Conservation (phyloP, 2,797 vertebrate species). For the Tapirus indicus region DNA sequence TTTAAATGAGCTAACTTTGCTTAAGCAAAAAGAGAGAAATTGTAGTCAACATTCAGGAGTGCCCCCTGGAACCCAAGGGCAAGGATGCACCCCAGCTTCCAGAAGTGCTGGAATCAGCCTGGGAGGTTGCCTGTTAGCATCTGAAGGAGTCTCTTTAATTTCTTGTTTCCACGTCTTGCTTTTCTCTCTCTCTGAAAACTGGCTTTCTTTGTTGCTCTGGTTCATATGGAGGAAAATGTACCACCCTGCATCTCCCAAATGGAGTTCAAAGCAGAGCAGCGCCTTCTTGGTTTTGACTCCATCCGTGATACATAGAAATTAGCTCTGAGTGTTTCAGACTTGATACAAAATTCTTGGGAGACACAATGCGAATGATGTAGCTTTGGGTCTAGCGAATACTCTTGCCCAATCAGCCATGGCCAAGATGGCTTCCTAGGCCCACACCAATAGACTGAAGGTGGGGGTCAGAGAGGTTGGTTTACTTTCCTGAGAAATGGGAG, state of each 20-base stretch:
- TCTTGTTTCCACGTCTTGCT: background rate
- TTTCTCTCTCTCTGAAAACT: background rate
- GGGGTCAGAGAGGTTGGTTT: background rate
- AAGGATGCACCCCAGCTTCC: background rate
- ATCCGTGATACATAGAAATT: background rate
- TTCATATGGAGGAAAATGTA: background rate
- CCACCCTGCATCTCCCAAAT: background rate
- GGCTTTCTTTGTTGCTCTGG: background rate
- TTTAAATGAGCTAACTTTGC: background rate
- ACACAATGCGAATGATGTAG: background rate
- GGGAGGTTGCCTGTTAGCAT: background rate
- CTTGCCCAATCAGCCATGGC: too few relatives aligned
- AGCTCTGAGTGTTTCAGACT: background rate
- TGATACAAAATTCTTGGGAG: background rate
- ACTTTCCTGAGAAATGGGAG: background rate
- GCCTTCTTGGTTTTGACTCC: background rate
- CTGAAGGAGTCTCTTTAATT: background rate
- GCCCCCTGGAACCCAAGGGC: background rate
- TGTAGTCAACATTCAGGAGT: background rate
- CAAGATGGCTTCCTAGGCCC: background rate
- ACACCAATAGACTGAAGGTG: too few relatives aligned
- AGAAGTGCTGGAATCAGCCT: background rate
- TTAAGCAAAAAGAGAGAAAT: background rate
- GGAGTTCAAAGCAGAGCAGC: background rate
- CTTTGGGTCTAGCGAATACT: background rate